Conservation (phyloP, 2,797 vertebrate genomes). For the Chromobotia macracanthus region DNA sequence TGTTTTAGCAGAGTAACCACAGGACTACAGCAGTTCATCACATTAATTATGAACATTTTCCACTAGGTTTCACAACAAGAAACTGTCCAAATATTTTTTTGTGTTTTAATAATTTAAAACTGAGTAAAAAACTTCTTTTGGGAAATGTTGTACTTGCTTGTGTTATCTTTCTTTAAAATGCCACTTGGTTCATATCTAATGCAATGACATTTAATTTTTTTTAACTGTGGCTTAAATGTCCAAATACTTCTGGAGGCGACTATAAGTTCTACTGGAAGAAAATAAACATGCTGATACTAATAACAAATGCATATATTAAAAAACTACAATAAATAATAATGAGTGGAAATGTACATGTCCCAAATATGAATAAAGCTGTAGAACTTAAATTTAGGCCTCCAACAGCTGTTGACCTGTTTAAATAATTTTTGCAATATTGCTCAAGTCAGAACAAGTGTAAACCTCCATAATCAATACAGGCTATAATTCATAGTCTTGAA, state of each 20-base stretch:
- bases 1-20: background rate
- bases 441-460: conserved; percentile 19
- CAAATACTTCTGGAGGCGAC: background rate
- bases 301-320: background rate
- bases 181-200: too few relatives aligned
- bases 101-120: too few relatives aligned
- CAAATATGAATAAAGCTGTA: background rate
- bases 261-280: conserved; percentile 12
- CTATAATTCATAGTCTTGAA: conserved; percentile 26
- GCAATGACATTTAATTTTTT: too few relatives aligned
- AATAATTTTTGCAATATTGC: conserved; percentile 18
- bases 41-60: background rate
- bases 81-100: too few relatives aligned
- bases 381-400: background rate
- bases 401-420: conserved; percentile 6
- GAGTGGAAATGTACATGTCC: too few relatives aligned
- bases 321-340: too few relatives aligned
- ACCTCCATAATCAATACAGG: conserved; percentile 22
- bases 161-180: too few relatives aligned
- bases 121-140: too few relatives aligned
- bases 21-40: background rate
- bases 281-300: background rate
- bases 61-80: too few relatives aligned
- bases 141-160: too few relatives aligned
- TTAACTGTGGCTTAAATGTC: too few relatives aligned